Conservation (phyloP, 2,113 vertebrate species). For the Plotosus lineatus region DNA sequence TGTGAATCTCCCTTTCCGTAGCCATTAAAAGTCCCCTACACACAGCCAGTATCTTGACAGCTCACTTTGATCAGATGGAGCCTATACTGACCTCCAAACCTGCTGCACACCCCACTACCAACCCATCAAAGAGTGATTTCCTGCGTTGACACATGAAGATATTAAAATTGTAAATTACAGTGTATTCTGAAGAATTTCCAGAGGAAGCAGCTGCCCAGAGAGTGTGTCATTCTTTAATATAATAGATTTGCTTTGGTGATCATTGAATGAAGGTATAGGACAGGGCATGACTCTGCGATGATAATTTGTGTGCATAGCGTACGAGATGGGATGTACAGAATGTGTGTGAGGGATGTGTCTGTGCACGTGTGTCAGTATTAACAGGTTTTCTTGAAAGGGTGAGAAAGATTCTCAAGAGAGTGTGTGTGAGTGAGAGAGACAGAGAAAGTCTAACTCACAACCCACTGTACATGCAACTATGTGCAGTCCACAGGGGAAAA, state of each 20-base stretch:
- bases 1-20: background rate
- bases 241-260: background rate
- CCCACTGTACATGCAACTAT: too few relatives aligned
- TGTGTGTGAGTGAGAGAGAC: background rate
- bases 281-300: background rate
- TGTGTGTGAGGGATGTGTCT: background rate
- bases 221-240: background rate
- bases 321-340: background rate
- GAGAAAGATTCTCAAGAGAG: too few relatives aligned
- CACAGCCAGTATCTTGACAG: background rate
- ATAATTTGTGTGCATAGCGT: background rate
- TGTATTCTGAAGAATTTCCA: background rate
- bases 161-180: constrained; percentile 5
- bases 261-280: background rate
- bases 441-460: too few relatives aligned
- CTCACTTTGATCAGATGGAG: constrained; percentile 25
- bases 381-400: background rate
- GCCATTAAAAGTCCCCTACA: constrained; percentile 18
- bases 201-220: constrained; percentile 24
- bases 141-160: constrained; percentile 19
- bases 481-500: too few relatives aligned
- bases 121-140: constrained; percentile 9
- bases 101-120: too few relatives aligned
- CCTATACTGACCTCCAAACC: constrained; percentile 7
- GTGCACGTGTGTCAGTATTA: background rate